Evolutionary conservation across 2,888 invertebrate genomes (phyloP).

Genomic region (Crocallis elinguaria): DNA sequence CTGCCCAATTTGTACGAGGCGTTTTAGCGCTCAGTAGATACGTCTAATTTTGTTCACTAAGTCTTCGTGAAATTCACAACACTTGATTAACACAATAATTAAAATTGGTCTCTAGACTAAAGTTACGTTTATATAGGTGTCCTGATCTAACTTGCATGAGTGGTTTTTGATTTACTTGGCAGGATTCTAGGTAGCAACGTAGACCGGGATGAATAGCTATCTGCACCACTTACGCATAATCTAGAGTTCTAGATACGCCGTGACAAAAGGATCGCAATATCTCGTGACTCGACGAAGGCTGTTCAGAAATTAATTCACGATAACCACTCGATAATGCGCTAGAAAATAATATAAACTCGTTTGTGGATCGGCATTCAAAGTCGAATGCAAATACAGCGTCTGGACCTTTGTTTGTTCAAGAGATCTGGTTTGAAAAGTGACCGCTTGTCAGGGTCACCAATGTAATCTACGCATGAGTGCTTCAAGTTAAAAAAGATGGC

Average conservation of each 20-base stretch:
- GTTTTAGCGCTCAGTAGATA: too few relatives aligned
- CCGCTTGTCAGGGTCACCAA: conserved; percentile 33
- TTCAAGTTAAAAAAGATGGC: not conserved
- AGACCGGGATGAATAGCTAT: conserved; percentile 6
- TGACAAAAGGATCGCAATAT: conserved; percentile 40
- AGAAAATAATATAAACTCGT: conserved; percentile 47
- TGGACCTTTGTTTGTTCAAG: conserved; percentile 50
- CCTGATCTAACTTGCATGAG: too few relatives aligned
- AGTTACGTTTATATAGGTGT: too few relatives aligned
- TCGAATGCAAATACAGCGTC: conserved; percentile 49
- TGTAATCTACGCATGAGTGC: conserved; percentile 1
- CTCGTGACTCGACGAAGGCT: conserved; percentile 65
- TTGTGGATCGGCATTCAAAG: conserved; percentile 53
- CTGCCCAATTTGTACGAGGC: too few relatives aligned
- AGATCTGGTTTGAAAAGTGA: conserved; percentile 48
- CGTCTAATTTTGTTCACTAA: too few relatives aligned
- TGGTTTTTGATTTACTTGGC: not conserved
- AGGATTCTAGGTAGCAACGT: not conserved
- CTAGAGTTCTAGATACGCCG: conserved; percentile 18
- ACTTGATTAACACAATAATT: too few relatives aligned
- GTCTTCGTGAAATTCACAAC: too few relatives aligned
- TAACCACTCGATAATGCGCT: conserved; percentile 46
- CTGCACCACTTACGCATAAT: not conserved
- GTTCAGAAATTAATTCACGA: conserved; percentile 55
- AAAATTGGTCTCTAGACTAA: too few relatives aligned